Evolutionary conservation across 30 jellyfish, hydroid and myxozoan species (phyloP).

Genomic region (Cassiopea andromeda): DNA sequence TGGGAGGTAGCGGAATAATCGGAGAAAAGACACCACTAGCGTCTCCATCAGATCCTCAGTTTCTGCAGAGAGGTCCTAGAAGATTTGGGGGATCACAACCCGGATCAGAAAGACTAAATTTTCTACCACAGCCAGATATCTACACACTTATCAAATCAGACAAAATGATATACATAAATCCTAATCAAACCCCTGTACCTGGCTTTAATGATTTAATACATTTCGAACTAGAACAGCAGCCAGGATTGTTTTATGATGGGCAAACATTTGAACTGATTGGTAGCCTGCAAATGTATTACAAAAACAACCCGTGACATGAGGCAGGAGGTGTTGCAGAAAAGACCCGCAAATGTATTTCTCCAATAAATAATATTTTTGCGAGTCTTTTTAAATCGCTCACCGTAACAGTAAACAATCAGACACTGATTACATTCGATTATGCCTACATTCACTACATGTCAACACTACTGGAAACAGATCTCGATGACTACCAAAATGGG

Average conservation of each 20-base stretch:
- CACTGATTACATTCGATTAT: neutral
- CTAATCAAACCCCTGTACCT: neutral
- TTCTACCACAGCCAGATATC: neutral
- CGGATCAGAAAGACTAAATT: neutral
- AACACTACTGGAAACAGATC: neutral
- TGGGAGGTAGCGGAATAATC: too few species aligned
- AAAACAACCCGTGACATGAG: neutral
- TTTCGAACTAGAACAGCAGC: neutral
- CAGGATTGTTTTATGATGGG: neutral
- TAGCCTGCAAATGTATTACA: neutral
- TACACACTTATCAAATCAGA: neutral
- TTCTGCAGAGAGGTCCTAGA: neutral
- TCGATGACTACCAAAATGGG: neutral
- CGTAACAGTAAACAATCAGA: neutral
- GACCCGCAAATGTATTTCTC: neutral
- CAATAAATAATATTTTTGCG: neutral
- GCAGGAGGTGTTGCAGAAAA: too few species aligned
- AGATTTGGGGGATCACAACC: neutral
- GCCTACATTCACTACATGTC: too few species aligned
- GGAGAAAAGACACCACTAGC: neutral
- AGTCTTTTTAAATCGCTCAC: neutral
- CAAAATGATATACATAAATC: neutral
- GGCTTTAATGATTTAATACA: too few species aligned
- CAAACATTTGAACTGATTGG: neutral
- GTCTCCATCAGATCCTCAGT: neutral